Base-by-base conservation (phyloP, 2,113 vertebrate genomes). In the Chunga burmeisteri region DNA sequence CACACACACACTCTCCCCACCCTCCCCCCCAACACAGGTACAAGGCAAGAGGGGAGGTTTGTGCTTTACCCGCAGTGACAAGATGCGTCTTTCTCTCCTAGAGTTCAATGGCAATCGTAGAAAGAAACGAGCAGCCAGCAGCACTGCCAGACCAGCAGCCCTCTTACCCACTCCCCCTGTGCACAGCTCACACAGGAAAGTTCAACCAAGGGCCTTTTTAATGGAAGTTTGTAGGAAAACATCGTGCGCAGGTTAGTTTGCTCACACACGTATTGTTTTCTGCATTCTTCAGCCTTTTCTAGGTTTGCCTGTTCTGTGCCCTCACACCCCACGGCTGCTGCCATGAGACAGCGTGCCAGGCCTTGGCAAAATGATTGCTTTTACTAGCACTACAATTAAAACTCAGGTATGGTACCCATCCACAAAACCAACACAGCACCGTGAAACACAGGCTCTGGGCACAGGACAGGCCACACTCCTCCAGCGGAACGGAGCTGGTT, bases 131-230 rank as follows among this genome's bases (percentile, higher is more conserved):
- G 72, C 25, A 42, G 38, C 32, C 77, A 34, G 63, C n/a, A 26
- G 53, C 21, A 5, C 23, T 17, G 53, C 29, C 27, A 9, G 19
- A 7, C 12, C 72, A 10, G 42, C 70, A 63, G 50, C 55, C 40
- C 46, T 13, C 58, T 32, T 5, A 29, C 53, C 38, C 7, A 0
- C 72, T n/a, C 29, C 53, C 58, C 1, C 0, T 1, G 13, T 21
- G 47, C 72, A 59, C 63, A 83, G 75, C 46, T 86, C 61, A 78
- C 2, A 0, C 72, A 72, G 56, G 10, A 7, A 49, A 18, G 27
- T 68, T 85, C 72, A 86, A 2, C 29, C 91, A 89, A 91, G 86
- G 61, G n/a, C 46, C 25, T 78, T 72, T 96, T 96, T 96, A 96
- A 95, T 96, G 81, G 56, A 42, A 32, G 52, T 62, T 30, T 65